Evolutionary conservation across 2,797 vertebrate genomes (phyloP).

Genomic region (Phrynocephalus forsythii): DNA sequence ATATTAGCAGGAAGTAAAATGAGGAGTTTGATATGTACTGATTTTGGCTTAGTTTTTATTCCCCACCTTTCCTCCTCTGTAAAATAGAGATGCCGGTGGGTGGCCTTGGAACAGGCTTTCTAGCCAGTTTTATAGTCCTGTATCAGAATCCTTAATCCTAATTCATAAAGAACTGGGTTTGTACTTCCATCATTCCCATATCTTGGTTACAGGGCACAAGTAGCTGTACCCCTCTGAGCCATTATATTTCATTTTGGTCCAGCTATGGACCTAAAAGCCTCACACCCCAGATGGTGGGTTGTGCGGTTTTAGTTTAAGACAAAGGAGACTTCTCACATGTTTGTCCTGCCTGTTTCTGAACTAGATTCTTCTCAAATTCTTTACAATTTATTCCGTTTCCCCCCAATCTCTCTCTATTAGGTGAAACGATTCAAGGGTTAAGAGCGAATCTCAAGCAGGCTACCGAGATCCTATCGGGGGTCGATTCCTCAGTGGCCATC

Average conservation of each 20-base stretch:
- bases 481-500: conserved; percentile 95
- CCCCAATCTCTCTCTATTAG: conserved; percentile 67
- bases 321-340: no score
- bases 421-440: conserved; percentile 93
- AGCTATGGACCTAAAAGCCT: background rate
- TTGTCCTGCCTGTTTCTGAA: background rate
- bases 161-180: background rate
- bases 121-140: background rate
- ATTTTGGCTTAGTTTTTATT: background rate
- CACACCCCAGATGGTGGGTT: background rate
- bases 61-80: no score
- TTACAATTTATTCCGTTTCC: background rate
- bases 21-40: background rate
- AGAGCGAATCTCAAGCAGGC: conserved; percentile 90
- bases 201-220: background rate
- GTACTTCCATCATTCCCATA: background rate
- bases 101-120: background rate
- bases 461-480: conserved; percentile 85
- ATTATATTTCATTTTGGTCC: background rate
- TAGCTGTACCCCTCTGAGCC: background rate
- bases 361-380: background rate
- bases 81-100: background rate
- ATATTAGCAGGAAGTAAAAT: background rate
- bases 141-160: background rate
- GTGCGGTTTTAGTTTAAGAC: background rate